Evolutionary conservation across 1,140 invertebrate species (phyloP).

Genomic region (Diachasmimorpha longicaudata): DNA sequence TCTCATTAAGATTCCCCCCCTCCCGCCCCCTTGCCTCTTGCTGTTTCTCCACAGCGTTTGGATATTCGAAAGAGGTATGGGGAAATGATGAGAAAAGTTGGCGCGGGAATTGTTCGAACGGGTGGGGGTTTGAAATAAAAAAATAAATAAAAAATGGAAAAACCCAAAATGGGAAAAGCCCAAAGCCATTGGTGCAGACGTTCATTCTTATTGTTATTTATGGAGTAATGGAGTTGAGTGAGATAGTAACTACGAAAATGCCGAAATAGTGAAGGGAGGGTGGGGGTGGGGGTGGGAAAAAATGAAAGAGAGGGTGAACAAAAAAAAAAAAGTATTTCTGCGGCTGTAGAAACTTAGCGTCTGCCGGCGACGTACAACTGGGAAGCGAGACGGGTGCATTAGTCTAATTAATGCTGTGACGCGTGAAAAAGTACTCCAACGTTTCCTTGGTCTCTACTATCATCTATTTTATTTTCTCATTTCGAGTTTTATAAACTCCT

Average conservation of each 20-base stretch:
- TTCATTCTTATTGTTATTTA: slow-evolving; percentile 1
- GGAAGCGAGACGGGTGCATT: slow-evolving; percentile 17
- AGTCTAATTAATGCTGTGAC: slow-evolving; percentile 24
- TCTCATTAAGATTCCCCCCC: background rate
- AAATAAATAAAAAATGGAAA: background rate
- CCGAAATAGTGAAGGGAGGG: background rate
- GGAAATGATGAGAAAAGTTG: slow-evolving; percentile 7
- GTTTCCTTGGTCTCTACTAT: background rate
- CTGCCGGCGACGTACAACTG: background rate
- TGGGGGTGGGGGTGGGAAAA: too few relatives aligned
- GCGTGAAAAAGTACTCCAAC: slow-evolving; percentile 12
- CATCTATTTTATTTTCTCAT: background rate
- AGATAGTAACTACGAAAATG: background rate
- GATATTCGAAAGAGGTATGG: background rate
- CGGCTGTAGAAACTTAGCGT: background rate
- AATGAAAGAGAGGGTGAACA: too few relatives aligned
- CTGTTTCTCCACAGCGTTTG: background rate
- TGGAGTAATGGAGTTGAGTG: background rate
- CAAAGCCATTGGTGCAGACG: background rate
- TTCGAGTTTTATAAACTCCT: background rate
- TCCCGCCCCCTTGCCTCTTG: too few relatives aligned
- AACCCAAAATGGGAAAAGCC: too few relatives aligned
- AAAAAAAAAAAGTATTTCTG: slow-evolving; percentile 10
- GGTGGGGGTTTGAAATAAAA: background rate
- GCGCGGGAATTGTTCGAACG: background rate